Evolutionary conservation across 2,888 invertebrate genomes (phyloP), one percentile per base, ranked within the genome.

Genomic region (Habrosyne pyritoides): DNA sequence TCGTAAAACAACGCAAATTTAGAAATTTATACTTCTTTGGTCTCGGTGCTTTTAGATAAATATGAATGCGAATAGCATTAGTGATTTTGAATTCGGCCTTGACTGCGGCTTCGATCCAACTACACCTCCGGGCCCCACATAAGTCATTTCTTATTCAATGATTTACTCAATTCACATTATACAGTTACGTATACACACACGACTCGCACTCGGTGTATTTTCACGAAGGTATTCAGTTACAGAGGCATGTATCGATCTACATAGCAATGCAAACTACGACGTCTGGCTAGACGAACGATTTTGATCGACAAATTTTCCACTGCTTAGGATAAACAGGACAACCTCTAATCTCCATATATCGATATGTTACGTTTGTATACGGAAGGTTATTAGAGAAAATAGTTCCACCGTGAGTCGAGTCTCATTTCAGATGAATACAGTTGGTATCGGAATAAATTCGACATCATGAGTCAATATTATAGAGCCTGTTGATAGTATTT

Each of bases 131-230:
- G 72, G 70, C 73, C 70, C 61, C 71, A 63, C 57, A 65, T 59
- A 65, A 66, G 57, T 64, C 52, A 65, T 70, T 73, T 73, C 56
- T 71, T 73, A 77, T 77, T 77, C 75, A 75, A 65, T 65, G 68
- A 65, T 71, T 71, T 72, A 66, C 57, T 66, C 61, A 69, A 66
- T 64, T 67, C 62, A 62, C 57, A 60, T 42, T 42, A 42, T 63
- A 60, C 61, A 47, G 56, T 53, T 53, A 61, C 55, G 36, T 58
- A 59, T 59, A 49, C 59, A 53, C 56, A 56, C 60, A 59, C 30
- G 46, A 60, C 60, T 61, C 52, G 58, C 5, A 14, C 14, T 18
- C 42, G 18, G 18, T 42, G 2, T 42, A 42, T 42, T 18, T 42
- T 42, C 7, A 42, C 42, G 18, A 42, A 42, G 18, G 42, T 42